Evolutionary conservation across 2,797 vertebrate species (phyloP).

Genomic region (Leucoraja ocellata): DNA sequence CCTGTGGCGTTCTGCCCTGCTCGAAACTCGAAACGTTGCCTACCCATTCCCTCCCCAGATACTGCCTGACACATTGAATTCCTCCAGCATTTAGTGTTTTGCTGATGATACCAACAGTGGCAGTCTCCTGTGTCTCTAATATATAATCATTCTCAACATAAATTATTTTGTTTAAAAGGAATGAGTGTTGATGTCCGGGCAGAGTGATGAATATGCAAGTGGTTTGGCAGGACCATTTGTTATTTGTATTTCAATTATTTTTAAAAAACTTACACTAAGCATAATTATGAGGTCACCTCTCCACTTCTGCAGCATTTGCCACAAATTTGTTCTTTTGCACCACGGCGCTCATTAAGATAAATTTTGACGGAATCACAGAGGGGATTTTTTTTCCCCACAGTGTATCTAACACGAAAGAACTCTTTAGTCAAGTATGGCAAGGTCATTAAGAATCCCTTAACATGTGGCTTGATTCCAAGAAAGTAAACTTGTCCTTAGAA

Average conservation of each 20-base stretch:
- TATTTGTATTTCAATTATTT: background rate
- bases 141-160: background rate
- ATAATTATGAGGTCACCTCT: background rate
- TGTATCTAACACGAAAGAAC: background rate
- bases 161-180: background rate
- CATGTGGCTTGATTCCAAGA: background rate
- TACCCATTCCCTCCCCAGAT: too few species aligned
- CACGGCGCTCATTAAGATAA: background rate
- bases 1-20: too few species aligned
- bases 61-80: too few species aligned
- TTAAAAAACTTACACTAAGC: background rate
- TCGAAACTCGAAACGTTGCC: too few species aligned
- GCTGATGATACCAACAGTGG: too few species aligned
- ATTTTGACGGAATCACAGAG: slow-evolving; percentile 11
- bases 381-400: background rate
- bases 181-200: background rate
- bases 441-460: background rate
- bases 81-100: too few species aligned
- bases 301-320: background rate
- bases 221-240: background rate
- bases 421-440: slow-evolving; percentile 8
- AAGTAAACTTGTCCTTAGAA: background rate
- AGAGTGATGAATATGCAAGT: background rate
- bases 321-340: background rate
- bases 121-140: too few species aligned